Evolutionary conservation across 2,113 vertebrate genomes (phyloP).

Genomic region (Dascyllus trimaculatus): DNA sequence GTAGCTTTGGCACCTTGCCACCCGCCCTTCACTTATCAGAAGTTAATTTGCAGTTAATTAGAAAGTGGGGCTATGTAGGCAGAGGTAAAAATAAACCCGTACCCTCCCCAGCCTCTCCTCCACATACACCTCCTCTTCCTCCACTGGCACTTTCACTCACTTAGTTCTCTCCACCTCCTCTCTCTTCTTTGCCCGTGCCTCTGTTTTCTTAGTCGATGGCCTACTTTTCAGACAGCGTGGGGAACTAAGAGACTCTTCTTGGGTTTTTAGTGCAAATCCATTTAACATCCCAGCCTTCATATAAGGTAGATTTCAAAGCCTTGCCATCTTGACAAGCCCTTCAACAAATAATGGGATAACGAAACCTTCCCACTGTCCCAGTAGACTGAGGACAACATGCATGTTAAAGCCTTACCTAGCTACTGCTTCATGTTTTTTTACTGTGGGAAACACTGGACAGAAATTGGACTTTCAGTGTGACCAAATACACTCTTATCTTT

Average conservation of each 20-base stretch:
- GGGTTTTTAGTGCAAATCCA: conserved; percentile 35
- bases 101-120: conserved; percentile 40
- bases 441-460: neutral
- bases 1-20: conserved; percentile 32
- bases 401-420: too few relatives aligned
- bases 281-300: conserved; percentile 16
- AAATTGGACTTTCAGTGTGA: conserved; percentile 14
- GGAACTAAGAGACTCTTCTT: conserved; percentile 46
- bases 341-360: neutral
- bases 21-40: conserved; percentile 58
- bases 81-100: conserved; percentile 77
- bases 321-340: neutral
- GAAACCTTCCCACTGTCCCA: neutral
- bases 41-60: conserved; percentile 85
- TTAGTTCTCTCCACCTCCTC: conserved; percentile 59
- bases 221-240: conserved; percentile 72
- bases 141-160: conserved; percentile 32
- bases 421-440: too few relatives aligned
- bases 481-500: neutral
- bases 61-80: conserved; percentile 62
- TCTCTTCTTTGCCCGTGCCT: conserved; percentile 15
- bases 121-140: conserved; percentile 55
- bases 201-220: conserved; percentile 62
- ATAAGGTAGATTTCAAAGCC: neutral
- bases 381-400: neutral